phyloP scores from a whole-genome alignment of 2,113 vertebrate genomes.

The Sinosuthora webbiana region DNA sequence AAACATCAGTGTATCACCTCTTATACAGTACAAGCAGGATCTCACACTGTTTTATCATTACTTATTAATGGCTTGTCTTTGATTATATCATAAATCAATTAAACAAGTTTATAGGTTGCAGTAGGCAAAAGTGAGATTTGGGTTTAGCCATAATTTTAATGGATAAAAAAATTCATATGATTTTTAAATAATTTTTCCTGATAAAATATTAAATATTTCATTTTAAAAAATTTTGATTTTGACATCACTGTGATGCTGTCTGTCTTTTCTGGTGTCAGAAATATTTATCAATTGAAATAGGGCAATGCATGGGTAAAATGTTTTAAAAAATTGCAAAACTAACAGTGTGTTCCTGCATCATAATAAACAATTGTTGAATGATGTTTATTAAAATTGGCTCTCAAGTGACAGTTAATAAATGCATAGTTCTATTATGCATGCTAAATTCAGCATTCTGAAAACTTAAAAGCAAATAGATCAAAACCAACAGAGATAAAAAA shows the following conservation, averaged over 20 bases:
- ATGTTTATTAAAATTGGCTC: constrained; percentile 68
- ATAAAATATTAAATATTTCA: not conserved
- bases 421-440: constrained; percentile 54
- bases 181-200: not conserved
- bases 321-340: constrained; percentile 3
- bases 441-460: constrained; percentile 59
- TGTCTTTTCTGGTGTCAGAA: not conserved
- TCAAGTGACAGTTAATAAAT: constrained; percentile 69
- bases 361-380: constrained; percentile 54
- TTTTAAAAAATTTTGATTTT: constrained; percentile 13
- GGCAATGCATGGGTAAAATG: not conserved
- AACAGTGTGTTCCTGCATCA: constrained; percentile 45
- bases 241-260: not conserved
- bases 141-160: not conserved
- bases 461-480: constrained; percentile 70
- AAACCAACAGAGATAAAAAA: constrained; percentile 60
- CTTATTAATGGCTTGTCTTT: not conserved
- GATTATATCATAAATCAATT: not conserved
- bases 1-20: not conserved
- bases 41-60: not conserved
- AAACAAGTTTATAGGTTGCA: not conserved
- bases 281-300: constrained; percentile 36
- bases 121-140: not conserved
- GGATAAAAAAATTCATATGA: not conserved
- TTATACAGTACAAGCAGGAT: not conserved